Conservation (phyloP, 2,113 vertebrate species). For the Pipa parva region DNA sequence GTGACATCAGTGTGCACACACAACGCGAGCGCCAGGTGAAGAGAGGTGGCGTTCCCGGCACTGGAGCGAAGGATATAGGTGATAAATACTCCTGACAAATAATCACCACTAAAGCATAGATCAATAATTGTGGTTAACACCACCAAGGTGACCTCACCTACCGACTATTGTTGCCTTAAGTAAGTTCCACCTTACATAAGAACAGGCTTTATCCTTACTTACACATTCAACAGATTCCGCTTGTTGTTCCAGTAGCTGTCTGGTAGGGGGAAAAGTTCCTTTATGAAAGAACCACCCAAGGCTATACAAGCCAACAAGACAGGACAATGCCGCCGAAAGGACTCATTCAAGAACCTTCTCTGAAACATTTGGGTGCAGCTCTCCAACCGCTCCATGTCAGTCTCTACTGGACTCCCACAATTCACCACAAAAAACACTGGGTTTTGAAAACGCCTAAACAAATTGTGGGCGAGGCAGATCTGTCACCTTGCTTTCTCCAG, state of each 20-base stretch:
- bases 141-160: neutral
- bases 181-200: neutral
- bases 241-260: slow-evolving; percentile 78
- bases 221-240: slow-evolving; percentile 81
- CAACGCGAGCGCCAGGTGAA: no score
- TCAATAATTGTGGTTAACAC: no score
- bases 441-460: neutral
- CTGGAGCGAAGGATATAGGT: no score
- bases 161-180: neutral
- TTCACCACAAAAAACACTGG: neutral
- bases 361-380: slow-evolving; percentile 43
- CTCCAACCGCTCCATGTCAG: slow-evolving; percentile 13
- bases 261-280: slow-evolving; percentile 68
- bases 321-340: slow-evolving; percentile 54
- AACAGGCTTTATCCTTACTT: slow-evolving; percentile 52
- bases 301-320: slow-evolving; percentile 62
- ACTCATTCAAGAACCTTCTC: slow-evolving; percentile 36
- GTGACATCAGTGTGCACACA: no score
- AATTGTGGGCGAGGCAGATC: no score
- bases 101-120: no score
- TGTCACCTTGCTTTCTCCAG: no score
- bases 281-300: slow-evolving; percentile 69
- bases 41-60: no score
- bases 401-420: neutral
- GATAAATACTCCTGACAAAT: no score